A percentile compares a stretch with the other conserved stretches of the same genome.
Evolutionary conservation across 2,113 vertebrate genomes (phyloP).

Genomic region (Anser brachyrhynchus): DNA sequence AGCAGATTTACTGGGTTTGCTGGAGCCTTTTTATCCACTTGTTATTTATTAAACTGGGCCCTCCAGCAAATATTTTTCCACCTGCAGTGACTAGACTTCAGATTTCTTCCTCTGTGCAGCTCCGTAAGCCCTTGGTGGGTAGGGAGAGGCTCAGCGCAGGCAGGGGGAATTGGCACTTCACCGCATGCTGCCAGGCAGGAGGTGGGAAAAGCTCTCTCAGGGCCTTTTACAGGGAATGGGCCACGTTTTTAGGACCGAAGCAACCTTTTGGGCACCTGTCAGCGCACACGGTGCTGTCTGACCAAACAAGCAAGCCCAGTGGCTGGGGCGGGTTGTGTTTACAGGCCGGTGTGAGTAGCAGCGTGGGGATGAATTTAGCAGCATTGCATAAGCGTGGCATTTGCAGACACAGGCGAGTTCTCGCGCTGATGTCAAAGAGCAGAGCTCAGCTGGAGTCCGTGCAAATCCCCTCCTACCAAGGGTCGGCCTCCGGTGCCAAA

Average conservation of each 20-base stretch:
- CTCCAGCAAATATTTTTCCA: not conserved
- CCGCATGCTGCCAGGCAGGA: not conserved
- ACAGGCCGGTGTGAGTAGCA: not conserved
- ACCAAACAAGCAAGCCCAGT: fast-evolving
- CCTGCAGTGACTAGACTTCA: not conserved
- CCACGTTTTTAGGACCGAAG: not conserved
- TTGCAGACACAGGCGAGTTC: constrained; percentile 38
- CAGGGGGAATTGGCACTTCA: not conserved
- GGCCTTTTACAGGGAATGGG: not conserved
- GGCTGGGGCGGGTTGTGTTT: not conserved
- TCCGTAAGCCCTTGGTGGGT: not conserved
- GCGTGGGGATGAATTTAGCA: not conserved
- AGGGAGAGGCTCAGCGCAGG: not conserved
- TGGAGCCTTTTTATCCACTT: not conserved
- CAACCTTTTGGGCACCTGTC: not conserved
- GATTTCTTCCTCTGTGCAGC: not conserved
- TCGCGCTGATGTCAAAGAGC: constrained; percentile 47
- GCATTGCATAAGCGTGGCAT: constrained; percentile 33
- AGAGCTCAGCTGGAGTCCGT: constrained; percentile 38
- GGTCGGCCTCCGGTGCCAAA: constrained; percentile 25
- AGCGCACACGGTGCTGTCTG: fast-evolving
- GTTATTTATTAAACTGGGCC: not conserved
- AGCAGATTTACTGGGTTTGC: not conserved
- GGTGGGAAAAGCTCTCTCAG: not conserved
- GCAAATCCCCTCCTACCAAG: constrained; percentile 38